Evolutionary conservation across 1,140 invertebrate genomes (phyloP), one percentile per base, ranked within the genome.

Genomic region (Tetramorium parvispinum): DNA sequence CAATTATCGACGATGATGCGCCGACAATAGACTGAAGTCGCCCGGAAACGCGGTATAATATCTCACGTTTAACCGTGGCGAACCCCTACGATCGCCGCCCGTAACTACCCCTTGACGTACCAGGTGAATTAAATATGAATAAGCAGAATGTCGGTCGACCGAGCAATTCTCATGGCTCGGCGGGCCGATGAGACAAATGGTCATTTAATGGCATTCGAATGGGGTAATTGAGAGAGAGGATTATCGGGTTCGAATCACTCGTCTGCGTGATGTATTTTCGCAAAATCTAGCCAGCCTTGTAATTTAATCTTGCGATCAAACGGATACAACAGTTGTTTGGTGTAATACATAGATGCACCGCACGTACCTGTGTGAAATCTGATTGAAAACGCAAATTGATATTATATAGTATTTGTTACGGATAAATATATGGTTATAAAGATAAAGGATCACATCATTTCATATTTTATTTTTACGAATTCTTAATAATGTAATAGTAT

Each of bases 1-100:
- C 85, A 91, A 92, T 92, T 92, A 91, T 92, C 85, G 70, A 87
- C 88, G 78, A 92, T 91, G 88, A 92, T 89, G 89, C 88, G 85
- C 70, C 68, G 65, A 85, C 81, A 86, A 87, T 77, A 63, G 61
- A 87, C 51, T 21, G 46, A 77, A 85, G 71, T 71, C 73, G 61
- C 21, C 75, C 86, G 86, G 81, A 88, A 90, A 85, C 82, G 49
- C 24, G 82, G 88, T 46, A 70, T 89, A 88, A 90, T 90, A 79
- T 83, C 73, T 63, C 81, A 87, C 89, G 75, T 82, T 90, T 90
- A 86, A 61, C 75, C 88, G n/a, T 87, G 61, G 78, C 51, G 49
- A 75, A 76, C 85, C 88, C 81, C 76, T 75, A 66, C 85, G 78
- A 90, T 89, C 76, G 68, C 65, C 68, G 76, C 49, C 27, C 77